Conservation (phyloP, 2,797 vertebrate species). For the Pseudochirops corinnae region DNA sequence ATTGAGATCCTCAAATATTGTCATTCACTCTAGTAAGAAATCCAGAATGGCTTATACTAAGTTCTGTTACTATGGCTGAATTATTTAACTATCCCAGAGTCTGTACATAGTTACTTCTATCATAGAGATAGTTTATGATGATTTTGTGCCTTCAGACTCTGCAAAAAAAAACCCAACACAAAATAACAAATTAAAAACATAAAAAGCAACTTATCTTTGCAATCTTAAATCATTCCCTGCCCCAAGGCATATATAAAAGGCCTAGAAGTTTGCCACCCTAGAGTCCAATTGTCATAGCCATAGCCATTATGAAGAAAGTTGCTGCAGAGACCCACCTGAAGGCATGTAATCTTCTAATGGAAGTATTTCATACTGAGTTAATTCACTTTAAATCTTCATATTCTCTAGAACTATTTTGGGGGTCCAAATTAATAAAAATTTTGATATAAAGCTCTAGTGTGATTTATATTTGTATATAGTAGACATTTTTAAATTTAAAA, state of each 20-base stretch:
- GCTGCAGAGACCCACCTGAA: not conserved
- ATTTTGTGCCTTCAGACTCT: not conserved
- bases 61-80: not conserved
- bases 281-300: not conserved
- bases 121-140: not conserved
- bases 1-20: not conserved
- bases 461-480: conserved; percentile 38
- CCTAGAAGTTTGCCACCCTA: not conserved
- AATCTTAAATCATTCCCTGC: not conserved
- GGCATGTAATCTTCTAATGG: not conserved
- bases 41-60: not conserved
- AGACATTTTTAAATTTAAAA: conserved; percentile 46
- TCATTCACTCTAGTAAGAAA: not conserved
- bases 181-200: not conserved
- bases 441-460: conserved; percentile 36
- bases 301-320: not conserved
- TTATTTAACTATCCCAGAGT: not conserved
- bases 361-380: not conserved
- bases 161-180: not conserved
- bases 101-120: not conserved
- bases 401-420: not conserved
- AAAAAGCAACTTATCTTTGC: too few species aligned
- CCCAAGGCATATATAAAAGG: not conserved
- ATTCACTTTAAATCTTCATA: not conserved
- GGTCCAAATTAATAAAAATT: not conserved